A percentile compares a stretch with the other conserved stretches of the same genome.
phyloP scores from a whole-genome alignment of 2,113 vertebrate species.

The Thymallus thymallus region DNA sequence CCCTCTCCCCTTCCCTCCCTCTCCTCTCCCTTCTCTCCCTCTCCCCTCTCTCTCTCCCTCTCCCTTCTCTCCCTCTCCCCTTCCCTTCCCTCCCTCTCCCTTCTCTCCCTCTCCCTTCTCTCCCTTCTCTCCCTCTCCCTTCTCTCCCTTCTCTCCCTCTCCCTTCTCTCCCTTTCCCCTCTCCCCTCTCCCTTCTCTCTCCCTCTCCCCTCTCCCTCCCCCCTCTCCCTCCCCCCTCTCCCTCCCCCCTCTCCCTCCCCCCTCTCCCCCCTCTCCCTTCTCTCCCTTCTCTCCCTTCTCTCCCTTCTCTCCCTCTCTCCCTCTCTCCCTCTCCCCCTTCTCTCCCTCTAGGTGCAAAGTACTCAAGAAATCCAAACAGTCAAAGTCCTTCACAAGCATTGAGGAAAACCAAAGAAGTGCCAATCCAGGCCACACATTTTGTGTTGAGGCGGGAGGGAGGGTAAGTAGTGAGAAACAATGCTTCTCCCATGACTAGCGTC shows the following conservation, averaged over 20 bases:
- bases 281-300: too few relatives aligned
- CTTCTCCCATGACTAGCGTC: conserved; percentile 25
- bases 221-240: too few relatives aligned
- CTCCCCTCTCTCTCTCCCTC: too few relatives aligned
- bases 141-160: conserved; percentile 14
- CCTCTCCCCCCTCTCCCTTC: background rate
- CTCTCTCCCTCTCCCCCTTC: background rate
- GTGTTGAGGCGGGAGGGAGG: conserved; percentile 10
- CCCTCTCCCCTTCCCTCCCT: background rate
- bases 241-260: too few relatives aligned
- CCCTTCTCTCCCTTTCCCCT: too few relatives aligned
- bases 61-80: too few relatives aligned
- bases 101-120: conserved; percentile 6
- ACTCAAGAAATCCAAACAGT: conserved; percentile 59
- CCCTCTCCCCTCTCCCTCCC: too few relatives aligned
- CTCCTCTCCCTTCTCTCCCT: too few relatives aligned
- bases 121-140: conserved; percentile 14
- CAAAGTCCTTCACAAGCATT: conserved; percentile 46
- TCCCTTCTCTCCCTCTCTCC: too few relatives aligned
- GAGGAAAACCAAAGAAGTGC: background rate
- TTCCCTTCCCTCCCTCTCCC: conserved; percentile 5
- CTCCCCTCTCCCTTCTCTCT: too few relatives aligned
- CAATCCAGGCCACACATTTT: background rate
- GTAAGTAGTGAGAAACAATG: conserved; percentile 38
- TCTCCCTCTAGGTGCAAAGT: conserved; percentile 12